phyloP scores from a whole-genome alignment of 2,113 vertebrate genomes.

The Garra rufa region DNA sequence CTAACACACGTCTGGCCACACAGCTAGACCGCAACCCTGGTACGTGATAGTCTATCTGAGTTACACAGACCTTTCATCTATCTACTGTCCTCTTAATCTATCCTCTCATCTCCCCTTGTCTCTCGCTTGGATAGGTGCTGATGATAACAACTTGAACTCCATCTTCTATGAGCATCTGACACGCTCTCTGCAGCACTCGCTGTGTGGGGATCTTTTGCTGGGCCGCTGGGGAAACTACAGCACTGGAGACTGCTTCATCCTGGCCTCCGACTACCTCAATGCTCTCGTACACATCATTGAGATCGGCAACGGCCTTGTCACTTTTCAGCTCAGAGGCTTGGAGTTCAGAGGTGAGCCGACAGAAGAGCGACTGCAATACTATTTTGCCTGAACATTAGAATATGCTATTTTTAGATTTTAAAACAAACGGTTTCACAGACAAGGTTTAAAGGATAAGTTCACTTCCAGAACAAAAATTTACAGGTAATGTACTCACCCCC shows the following conservation, averaged over 20 bases:
- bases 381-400: neutral
- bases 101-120: neutral
- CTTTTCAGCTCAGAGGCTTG: conserved; percentile 90
- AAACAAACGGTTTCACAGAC: too few relatives aligned
- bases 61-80: neutral
- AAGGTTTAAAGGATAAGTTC: too few relatives aligned
- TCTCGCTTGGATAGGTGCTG: conserved; percentile 75
- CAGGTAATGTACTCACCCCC: too few relatives aligned
- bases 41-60: conserved; percentile 50
- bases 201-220: conserved; percentile 87
- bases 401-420: too few relatives aligned
- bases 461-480: too few relatives aligned
- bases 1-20: conserved; percentile 88
- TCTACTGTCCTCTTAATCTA: neutral
- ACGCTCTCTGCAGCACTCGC: conserved; percentile 88
- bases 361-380: neutral
- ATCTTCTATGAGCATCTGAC: conserved; percentile 93
- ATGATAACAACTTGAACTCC: conserved; percentile 92
- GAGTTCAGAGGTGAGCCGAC: conserved; percentile 86
- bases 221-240: conserved; percentile 91
- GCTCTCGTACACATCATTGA: conserved; percentile 91
- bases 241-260: conserved; percentile 90
- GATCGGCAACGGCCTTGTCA: conserved; percentile 90
- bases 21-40: conserved; percentile 91
- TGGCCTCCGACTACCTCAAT: conserved; percentile 93